Evolutionary conservation across 1,140 invertebrate species (phyloP), one percentile per base, ranked within the genome.

Genomic region (Pseudoatta argentina): DNA sequence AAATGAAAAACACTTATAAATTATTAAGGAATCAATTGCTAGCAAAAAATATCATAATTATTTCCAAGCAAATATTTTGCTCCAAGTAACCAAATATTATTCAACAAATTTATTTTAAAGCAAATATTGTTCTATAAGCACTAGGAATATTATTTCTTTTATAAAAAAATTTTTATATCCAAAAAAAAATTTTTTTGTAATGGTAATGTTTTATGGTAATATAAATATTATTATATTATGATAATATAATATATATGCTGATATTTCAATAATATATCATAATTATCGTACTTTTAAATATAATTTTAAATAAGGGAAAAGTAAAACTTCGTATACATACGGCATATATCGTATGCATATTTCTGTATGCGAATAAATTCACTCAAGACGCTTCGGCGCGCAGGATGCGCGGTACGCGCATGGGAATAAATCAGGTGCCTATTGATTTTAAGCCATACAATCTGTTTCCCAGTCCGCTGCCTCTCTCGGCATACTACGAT

Each of bases 381-480:
- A 64, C 39, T 73, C 63, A 73, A 27, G 30, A 48, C 48, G 77
- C 71, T 82, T 75, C 71, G 63, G 27, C 83, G 83, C 51, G 75
- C 57, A 72, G 86, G 24, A 87, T 69, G 66, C 73, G 57, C 16
- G 59, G 27, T 66, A 39, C 73, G 59, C 83, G 57, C 73, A 89
- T 86, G 89, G 91, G 90, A 92, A 91, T 92, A 92, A 93, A 93
- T 91, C 91, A 91, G 90, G 87, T 82, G 86, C 77, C 87, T 93
- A 93, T 93, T 92, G 92, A 93, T 92, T 87, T 93, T 90, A 90
- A 90, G 86, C 92, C 85, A 86, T 90, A 88, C 91, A 92, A 92
- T 92, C 91, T 92, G 88, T 93, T 91, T 88, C 85, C 71, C 72
- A 75, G 44, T 55, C 30, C 24, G 82, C 57, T 64, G 48, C 82